These are phyloP conservation scores for Gymnogyps californianus DNA, from an alignment of 2,113 vertebrate genomes.

Conservation along the genomic window DNA sequence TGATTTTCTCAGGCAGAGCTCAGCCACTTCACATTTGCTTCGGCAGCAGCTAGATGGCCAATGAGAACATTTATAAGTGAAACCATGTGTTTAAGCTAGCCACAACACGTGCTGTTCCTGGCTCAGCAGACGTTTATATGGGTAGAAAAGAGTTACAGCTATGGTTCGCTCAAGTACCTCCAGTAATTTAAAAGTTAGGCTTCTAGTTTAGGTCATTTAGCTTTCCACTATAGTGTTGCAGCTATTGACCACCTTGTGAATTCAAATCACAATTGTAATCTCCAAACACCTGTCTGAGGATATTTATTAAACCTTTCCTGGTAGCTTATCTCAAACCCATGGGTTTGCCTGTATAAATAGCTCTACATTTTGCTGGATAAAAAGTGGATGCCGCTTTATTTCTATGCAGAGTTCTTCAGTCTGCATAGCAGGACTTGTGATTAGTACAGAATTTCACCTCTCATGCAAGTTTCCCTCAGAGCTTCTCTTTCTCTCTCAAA, in stretches of 20 bases:
- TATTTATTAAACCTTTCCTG: neutral
- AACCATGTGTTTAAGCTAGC: neutral
- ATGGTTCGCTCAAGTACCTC: neutral
- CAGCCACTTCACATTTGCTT: neutral
- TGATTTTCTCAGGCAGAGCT: neutral
- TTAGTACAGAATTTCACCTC: neutral
- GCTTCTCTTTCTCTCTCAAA: neutral
- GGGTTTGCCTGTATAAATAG: neutral
- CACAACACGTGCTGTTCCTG: fast-evolving
- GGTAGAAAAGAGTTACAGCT: neutral
- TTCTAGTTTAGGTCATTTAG: neutral
- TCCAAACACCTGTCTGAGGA: neutral
- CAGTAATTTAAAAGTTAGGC: neutral
- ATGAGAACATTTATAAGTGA: neutral
- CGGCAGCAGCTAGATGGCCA: neutral
- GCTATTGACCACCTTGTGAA: neutral
- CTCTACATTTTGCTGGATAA: neutral
- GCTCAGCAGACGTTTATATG: neutral
- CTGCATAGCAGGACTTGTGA: neutral
- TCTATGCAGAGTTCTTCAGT: neutral
- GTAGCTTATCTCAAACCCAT: neutral
- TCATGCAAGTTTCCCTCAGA: neutral
- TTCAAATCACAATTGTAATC: neutral
- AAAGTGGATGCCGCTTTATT: neutral
- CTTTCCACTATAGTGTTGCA: neutral